Conservation (phyloP, 2,113 vertebrate genomes). For the Mormyrus lacerda region DNA sequence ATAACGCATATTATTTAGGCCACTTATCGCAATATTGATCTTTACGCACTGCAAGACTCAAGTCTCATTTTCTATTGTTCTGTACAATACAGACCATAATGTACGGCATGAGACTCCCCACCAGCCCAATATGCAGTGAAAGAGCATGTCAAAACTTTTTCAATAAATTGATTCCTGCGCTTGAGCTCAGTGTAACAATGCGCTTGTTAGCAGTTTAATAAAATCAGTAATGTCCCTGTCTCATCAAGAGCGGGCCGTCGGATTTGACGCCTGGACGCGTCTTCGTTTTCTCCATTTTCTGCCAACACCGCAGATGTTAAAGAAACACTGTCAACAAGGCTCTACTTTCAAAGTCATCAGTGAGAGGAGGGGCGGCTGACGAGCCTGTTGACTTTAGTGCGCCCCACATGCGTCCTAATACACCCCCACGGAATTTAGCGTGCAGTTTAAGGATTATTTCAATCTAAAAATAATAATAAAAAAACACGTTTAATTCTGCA, state of each 20-base stretch:
- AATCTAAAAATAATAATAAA: neutral
- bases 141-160: neutral
- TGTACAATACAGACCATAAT: neutral
- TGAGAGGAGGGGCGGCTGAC: conserved; percentile 21
- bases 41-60: neutral
- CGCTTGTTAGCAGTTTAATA: conserved; percentile 20
- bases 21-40: neutral
- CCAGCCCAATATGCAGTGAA: neutral
- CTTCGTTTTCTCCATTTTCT: conserved; percentile 28
- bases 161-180: neutral
- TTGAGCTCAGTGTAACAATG: conserved; percentile 27
- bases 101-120: neutral
- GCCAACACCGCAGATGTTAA: conserved; percentile 34
- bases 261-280: conserved; percentile 44
- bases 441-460: neutral
- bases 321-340: conserved; percentile 34
- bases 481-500: neutral
- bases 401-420: neutral
- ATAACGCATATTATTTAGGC: neutral
- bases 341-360: conserved; percentile 44
- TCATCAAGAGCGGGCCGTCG: conserved; percentile 30
- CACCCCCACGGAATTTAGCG: neutral
- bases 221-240: conserved; percentile 28
- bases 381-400: conserved; percentile 18
- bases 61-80: neutral